Conservation (phyloP, 2,888 invertebrate genomes). For the Calameuta idolon region DNA sequence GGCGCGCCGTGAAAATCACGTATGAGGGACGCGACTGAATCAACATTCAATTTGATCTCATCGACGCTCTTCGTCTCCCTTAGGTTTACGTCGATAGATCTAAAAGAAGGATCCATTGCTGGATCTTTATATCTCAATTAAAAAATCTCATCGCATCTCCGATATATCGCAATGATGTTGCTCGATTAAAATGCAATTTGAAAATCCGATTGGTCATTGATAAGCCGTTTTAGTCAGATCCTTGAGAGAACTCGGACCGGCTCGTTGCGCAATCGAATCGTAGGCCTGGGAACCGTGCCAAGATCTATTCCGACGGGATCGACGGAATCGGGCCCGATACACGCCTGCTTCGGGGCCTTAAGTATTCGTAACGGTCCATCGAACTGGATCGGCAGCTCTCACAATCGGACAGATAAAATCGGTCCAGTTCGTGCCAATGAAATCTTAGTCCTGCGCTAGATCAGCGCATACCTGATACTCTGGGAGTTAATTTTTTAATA, state of each 20-base stretch:
- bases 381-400: constrained; percentile 26
- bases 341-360: constrained; percentile 14
- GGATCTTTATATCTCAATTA: neutral
- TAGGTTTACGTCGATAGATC: neutral
- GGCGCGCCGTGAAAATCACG: constrained; percentile 40
- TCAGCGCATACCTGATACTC: neutral
- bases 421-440: neutral
- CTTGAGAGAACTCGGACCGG: neutral
- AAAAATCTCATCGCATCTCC: neutral
- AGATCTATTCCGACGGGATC: constrained; percentile 20
- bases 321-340: constrained; percentile 27
- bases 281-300: constrained; percentile 42
- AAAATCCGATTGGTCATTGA: neutral
- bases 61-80: neutral
- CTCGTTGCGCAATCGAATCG: constrained; percentile 12
- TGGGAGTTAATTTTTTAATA: neutral
- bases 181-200: neutral
- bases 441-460: neutral
- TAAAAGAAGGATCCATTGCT: neutral
- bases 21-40: constrained; percentile 7
- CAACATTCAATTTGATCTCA: constrained; percentile 12
- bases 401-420: constrained; percentile 3
- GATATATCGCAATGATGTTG: neutral
- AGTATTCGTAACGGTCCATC: constrained; percentile 26
- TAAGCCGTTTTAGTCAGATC: constrained; percentile 1